These are phyloP conservation scores for Cydia fagiglandana DNA, from an alignment of 1,140 invertebrate species.

Conservation along the genomic window DNA sequence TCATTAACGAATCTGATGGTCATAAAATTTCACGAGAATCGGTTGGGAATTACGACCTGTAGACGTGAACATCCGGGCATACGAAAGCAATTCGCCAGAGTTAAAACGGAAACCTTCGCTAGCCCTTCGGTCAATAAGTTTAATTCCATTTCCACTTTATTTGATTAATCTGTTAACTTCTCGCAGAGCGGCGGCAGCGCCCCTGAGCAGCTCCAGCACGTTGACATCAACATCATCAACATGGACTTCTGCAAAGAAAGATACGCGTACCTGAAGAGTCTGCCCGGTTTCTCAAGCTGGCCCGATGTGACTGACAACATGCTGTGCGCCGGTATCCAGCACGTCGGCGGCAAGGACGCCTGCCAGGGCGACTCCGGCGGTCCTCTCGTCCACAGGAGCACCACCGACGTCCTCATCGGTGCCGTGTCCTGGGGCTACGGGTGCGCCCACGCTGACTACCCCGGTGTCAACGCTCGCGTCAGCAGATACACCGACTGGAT, in stretches of 20 bases:
- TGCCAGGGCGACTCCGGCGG: conserved; percentile 85
- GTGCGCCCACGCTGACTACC: conserved; percentile 76
- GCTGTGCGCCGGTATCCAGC: conserved; percentile 58
- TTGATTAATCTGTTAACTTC: neutral
- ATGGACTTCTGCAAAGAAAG: conserved; percentile 57
- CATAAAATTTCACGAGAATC: too few species aligned
- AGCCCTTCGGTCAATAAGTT: too few species aligned
- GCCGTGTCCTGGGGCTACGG: conserved; percentile 81
- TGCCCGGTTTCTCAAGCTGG: conserved; percentile 40
- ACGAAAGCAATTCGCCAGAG: too few species aligned
- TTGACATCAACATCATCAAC: conserved; percentile 74
- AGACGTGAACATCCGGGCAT: too few species aligned
- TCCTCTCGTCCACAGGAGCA: conserved; percentile 76
- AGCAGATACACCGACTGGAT: conserved; percentile 81
- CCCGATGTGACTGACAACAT: conserved; percentile 57
- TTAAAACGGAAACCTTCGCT: too few species aligned
- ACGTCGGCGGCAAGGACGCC: conserved; percentile 71
- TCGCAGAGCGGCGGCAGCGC: conserved; percentile 43
- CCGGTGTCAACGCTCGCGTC: conserved; percentile 79
- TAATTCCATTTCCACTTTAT: neutral
- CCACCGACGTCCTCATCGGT: conserved; percentile 72
- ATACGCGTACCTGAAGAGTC: conserved; percentile 53
- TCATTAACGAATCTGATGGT: too few species aligned
- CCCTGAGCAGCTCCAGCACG: conserved; percentile 48
- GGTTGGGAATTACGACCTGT: too few species aligned